Base-by-base conservation (phyloP, 2,888 invertebrate genomes). In the Heteromyza rotundicornis region DNA sequence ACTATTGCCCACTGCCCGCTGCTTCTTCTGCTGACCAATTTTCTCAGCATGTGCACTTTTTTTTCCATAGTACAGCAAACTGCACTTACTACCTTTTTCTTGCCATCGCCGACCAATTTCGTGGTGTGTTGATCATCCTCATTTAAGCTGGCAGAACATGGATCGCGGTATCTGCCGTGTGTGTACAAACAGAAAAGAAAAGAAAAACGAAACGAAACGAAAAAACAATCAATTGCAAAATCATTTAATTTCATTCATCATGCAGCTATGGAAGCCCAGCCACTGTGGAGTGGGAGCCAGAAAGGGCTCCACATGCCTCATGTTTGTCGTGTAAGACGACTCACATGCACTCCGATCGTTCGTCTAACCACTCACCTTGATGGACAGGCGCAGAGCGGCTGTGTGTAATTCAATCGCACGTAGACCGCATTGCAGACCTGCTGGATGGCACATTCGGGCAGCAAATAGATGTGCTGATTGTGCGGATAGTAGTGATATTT, bases 401-500 rank as follows among this genome's bases (percentile, higher is more conserved):
- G 95, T 55, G 95, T 95, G 85, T 94, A 94, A 85, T 96, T 95
- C 68, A 95, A 85, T 63, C 95, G 87, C 62, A 95, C 92, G 85
- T 95, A 96, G 65, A 96, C 95, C 1, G 96, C 95, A 82, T 95
- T 95, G 85, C 95, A 96, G 70, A 89, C 92, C 87, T 96, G 95
- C 85, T 96, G 95, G 75, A 95, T 93, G 69, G 95, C 95, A 84
- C 96, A 96, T 85, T 95, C 95, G 66, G 95, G 95, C 73, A 96
- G 86, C 77, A 94, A 85, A 85, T 95, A 95, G 78, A 94, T 92
- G 84, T 95, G 94, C 84, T 95, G 94, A 84, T 95, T 94, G 85
- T 95, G 95, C 27, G 95, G 95, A 84, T 94, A 95, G 85, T 94
- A 95, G 84, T 95, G 94, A 84, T 95, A 95, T 85, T 94, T 94